These are phyloP conservation scores for Amiota mariae DNA, from an alignment of 2,888 invertebrate species.

Conservation along the genomic window DNA sequence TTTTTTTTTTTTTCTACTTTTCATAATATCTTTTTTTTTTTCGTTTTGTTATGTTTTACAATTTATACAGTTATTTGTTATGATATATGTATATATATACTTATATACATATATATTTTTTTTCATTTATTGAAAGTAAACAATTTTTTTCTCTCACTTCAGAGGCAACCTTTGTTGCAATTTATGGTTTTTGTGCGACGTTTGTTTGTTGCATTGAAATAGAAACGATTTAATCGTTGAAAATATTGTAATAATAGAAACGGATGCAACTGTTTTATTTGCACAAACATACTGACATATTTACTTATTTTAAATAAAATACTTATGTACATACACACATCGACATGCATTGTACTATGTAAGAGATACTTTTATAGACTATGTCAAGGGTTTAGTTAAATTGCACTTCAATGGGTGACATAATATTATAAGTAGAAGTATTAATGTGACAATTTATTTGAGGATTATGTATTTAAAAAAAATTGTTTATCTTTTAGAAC, in stretches of 20 bases:
- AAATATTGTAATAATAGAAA: constrained; percentile 21
- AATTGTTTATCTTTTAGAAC: too few species aligned
- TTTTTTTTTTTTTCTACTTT: background rate
- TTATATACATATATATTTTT: too few species aligned
- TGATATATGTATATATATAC: too few species aligned
- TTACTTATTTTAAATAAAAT: background rate
- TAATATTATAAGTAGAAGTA: too few species aligned
- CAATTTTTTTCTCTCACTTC: too few species aligned
- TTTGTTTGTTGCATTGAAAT: constrained; percentile 13
- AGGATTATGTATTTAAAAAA: too few species aligned
- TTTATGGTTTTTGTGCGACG: background rate
- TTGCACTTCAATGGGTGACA: too few species aligned
- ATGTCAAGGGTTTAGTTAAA: constrained; percentile 25
- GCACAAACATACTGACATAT: constrained; percentile 1
- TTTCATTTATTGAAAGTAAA: background rate
- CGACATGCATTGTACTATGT: background rate
- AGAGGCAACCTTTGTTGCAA: background rate
- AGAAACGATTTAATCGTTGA: background rate
- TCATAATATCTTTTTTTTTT: background rate
- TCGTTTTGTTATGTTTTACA: background rate
- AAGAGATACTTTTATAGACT: background rate
- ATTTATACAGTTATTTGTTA: constrained; percentile 13
- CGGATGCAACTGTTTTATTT: constrained; percentile 29
- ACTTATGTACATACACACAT: background rate
- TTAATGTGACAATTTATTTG: too few species aligned